These are phyloP conservation scores for Xyrauchen texanus DNA, from an alignment of 2,113 vertebrate species.

Conservation along the genomic window DNA sequence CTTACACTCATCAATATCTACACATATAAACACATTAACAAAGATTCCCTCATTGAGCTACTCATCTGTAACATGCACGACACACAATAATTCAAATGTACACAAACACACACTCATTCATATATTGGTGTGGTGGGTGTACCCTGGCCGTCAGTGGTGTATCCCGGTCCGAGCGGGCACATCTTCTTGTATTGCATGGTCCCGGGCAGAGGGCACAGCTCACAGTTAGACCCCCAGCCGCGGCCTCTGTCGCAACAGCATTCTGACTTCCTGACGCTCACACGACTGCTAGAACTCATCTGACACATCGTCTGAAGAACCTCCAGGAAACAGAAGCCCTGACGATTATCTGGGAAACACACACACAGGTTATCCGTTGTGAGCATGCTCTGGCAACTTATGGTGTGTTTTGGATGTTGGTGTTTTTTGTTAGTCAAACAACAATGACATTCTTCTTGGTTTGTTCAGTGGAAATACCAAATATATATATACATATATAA, in stretches of 20 bases:
- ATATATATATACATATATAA: no score
- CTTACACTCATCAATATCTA: slow-evolving; percentile 96
- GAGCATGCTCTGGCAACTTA: no score
- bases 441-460: no score
- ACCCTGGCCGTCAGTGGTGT: slow-evolving; percentile 92
- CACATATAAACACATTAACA: background rate
- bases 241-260: slow-evolving; percentile 94
- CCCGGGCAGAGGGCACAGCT: slow-evolving; percentile 92
- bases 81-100: background rate
- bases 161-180: slow-evolving; percentile 90
- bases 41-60: background rate
- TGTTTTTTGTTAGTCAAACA: no score
- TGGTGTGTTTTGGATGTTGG: no score
- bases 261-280: slow-evolving; percentile 92
- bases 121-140: background rate
- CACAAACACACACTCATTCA: no score
- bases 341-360: slow-evolving; percentile 83
- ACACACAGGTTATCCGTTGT: background rate
- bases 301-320: slow-evolving; percentile 96
- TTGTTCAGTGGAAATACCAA: no score
- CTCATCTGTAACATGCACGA: no score
- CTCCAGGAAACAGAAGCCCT: slow-evolving; percentile 95
- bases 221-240: slow-evolving; percentile 93
- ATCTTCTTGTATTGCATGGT: slow-evolving; percentile 94
- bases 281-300: slow-evolving; percentile 90